Conservation (phyloP, 1,140 invertebrate genomes). For the Oscheius sp. region DNA sequence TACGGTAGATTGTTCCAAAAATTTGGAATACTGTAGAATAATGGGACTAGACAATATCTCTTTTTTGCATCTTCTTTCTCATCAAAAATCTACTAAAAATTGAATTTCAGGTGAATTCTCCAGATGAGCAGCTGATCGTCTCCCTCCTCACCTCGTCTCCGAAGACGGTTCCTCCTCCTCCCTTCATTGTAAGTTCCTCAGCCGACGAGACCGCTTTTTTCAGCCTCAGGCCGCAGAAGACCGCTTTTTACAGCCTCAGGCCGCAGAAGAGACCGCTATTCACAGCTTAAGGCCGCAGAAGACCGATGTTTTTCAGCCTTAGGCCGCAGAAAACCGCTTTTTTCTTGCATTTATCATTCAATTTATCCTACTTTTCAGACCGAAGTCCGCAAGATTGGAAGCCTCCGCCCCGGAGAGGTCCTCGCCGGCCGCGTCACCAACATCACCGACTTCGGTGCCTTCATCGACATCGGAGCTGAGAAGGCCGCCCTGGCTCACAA, state of each 20-base stretch:
- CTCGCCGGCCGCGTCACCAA: constrained; percentile 73
- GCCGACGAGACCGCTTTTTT: too few species aligned
- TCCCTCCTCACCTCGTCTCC: neutral
- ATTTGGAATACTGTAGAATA: neutral
- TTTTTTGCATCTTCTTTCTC: too few species aligned
- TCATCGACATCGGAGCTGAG: constrained; percentile 82
- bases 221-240: too few species aligned
- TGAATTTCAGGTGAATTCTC: neutral
- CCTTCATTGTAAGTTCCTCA: neutral
- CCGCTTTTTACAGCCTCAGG: too few species aligned
- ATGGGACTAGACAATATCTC: neutral
- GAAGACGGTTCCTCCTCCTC: constrained; percentile 9
- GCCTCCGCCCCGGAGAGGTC: constrained; percentile 66
- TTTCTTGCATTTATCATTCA: constrained; percentile 29
- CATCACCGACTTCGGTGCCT: constrained; percentile 82
- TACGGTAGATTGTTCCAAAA: constrained; percentile 62
- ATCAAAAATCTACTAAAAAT: too few species aligned
- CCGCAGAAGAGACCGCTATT: too few species aligned
- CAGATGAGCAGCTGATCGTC: neutral
- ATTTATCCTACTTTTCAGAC: constrained; percentile 68
- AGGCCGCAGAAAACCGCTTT: too few species aligned
- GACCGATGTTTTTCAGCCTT: too few species aligned
- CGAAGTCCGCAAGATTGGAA: constrained; percentile 67
- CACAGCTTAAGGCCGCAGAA: too few species aligned
- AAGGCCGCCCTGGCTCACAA: constrained; percentile 75